Conservation (phyloP, 2,888 invertebrate genomes). For the Volucella zonaria region DNA sequence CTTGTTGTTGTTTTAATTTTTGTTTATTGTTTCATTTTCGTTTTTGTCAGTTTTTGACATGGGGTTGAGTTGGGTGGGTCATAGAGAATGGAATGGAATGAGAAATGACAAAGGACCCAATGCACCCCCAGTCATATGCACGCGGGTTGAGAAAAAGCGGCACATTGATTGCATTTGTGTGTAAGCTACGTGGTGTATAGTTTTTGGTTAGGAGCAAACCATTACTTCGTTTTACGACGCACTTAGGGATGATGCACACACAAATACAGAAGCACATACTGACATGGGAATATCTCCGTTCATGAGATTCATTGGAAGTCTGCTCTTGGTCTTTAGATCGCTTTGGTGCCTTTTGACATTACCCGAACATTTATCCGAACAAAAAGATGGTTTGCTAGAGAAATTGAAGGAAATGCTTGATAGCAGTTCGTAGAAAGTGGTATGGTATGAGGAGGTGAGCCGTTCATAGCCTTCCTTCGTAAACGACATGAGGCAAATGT, state of each 20-base stretch:
- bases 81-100: slow-evolving; percentile 20
- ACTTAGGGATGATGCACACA: slow-evolving; percentile 55
- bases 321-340: slow-evolving; percentile 42
- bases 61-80: neutral
- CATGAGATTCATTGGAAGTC: slow-evolving; percentile 42
- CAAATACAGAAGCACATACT: slow-evolving; percentile 2
- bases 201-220: slow-evolving; percentile 47
- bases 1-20: slow-evolving; percentile 60
- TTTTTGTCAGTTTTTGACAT: slow-evolving; percentile 13
- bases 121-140: neutral
- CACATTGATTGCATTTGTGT: slow-evolving; percentile 71
- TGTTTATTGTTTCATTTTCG: slow-evolving; percentile 69
- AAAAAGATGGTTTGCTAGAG: slow-evolving; percentile 58
- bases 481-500: slow-evolving; percentile 26
- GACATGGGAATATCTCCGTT: neutral
- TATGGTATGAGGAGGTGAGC: slow-evolving; percentile 15
- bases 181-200: slow-evolving; percentile 61
- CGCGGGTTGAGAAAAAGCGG: slow-evolving; percentile 12
- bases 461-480: no score
- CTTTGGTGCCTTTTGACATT: slow-evolving; percentile 70
- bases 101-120: slow-evolving; percentile 29
- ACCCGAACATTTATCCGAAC: slow-evolving; percentile 57
- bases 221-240: slow-evolving; percentile 68
- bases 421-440: slow-evolving; percentile 13
- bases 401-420: slow-evolving; percentile 37